phyloP scores from a whole-genome alignment of 2,888 invertebrate species.

The Sphaerophoria taeniata region DNA sequence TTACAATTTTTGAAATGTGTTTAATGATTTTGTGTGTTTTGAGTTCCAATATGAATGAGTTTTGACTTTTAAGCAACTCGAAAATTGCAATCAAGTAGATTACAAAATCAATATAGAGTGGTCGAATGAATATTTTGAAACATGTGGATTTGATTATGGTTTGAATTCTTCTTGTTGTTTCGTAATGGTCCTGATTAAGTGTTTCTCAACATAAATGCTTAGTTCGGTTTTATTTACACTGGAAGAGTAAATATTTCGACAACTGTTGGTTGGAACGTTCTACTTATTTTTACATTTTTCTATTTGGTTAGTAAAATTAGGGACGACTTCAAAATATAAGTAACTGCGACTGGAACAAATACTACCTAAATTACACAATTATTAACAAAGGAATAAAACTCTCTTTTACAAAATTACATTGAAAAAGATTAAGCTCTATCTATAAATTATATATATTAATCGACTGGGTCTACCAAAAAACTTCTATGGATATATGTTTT shows the following conservation, averaged over 20 bases:
- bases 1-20: not conserved
- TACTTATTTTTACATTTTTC: slow-evolving; percentile 51
- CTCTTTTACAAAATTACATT: slow-evolving; percentile 61
- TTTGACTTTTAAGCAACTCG: too few species aligned
- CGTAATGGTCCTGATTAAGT: slow-evolving; percentile 42
- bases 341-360: slow-evolving; percentile 32
- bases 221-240: slow-evolving; percentile 67
- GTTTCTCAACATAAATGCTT: slow-evolving; percentile 32
- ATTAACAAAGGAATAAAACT: slow-evolving; percentile 55
- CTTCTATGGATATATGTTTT: not conserved
- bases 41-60: too few species aligned
- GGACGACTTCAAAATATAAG: slow-evolving; percentile 29
- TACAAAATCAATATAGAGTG: too few species aligned
- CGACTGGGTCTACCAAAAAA: slow-evolving; percentile 34
- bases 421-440: slow-evolving; percentile 45
- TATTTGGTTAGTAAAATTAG: slow-evolving; percentile 30
- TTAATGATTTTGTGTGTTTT: too few species aligned
- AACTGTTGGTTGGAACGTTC: slow-evolving; percentile 55
- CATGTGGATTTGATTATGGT: not conserved
- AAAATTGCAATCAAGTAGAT: too few species aligned
- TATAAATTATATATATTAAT: slow-evolving; percentile 9
- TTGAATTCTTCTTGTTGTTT: not conserved
- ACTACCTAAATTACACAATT: slow-evolving; percentile 65
- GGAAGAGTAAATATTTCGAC: slow-evolving; percentile 37
- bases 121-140: not conserved